phyloP scores from a whole-genome alignment of 2,113 vertebrate species.

The Callithrix jacchus region DNA sequence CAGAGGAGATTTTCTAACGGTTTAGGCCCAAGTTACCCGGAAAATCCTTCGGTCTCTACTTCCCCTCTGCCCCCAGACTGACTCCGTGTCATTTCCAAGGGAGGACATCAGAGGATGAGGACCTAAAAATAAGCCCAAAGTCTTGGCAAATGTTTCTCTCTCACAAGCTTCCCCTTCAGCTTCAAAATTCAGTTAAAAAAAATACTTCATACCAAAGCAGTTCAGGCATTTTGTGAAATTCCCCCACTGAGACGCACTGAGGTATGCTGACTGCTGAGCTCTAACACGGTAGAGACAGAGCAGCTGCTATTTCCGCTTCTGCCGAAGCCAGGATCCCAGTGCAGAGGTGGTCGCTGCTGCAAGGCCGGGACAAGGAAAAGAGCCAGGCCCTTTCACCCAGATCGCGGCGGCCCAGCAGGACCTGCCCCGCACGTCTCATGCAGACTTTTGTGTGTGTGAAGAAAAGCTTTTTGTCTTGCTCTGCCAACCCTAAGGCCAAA shows the following conservation, averaged over 20 bases:
- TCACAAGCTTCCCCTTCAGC: conserved; percentile 12
- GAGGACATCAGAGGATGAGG: neutral
- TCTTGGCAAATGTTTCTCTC: neutral
- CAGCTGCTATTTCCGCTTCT: conserved; percentile 45
- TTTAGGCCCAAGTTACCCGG: neutral
- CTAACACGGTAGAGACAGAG: neutral
- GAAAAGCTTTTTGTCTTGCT: conserved; percentile 49
- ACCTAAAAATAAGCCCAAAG: conserved; percentile 11
- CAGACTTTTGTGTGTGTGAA: neutral
- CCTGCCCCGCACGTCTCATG: neutral
- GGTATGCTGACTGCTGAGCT: neutral
- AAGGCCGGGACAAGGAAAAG: neutral
- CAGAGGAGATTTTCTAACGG: neutral
- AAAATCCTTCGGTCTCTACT: neutral
- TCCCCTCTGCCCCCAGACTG: neutral
- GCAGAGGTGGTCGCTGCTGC: neutral
- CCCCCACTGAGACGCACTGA: neutral
- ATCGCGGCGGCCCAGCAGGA: neutral
- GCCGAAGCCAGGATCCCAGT: neutral
- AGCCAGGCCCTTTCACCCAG: conserved; percentile 63
- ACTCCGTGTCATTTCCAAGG: neutral
- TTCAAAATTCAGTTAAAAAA: conserved; percentile 68
- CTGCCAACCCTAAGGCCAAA: conserved; percentile 24
- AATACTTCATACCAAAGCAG: neutral
- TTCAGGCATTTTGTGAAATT: conserved; percentile 13